Conservation (phyloP, 2,113 vertebrate species). For the Otocyon megalotis region DNA sequence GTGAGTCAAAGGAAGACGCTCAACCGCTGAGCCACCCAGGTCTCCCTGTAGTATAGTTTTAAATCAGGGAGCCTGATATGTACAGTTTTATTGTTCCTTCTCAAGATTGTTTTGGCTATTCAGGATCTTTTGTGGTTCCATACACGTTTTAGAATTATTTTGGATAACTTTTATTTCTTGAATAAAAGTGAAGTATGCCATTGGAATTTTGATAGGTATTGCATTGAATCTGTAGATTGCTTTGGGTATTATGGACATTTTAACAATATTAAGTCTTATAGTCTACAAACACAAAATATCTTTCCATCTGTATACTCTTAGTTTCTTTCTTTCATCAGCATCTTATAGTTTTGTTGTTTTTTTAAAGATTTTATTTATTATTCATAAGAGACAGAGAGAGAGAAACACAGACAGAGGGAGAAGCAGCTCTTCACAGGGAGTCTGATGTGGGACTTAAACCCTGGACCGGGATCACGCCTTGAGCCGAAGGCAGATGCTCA, state of each 20-base stretch:
- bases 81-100: background rate
- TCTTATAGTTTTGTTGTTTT: background rate
- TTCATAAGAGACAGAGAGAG: too few relatives aligned
- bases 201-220: background rate
- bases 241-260: background rate
- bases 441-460: too few relatives aligned
- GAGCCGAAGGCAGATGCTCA: too few relatives aligned
- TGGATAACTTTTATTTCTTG: background rate
- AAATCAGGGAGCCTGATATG: background rate
- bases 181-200: background rate
- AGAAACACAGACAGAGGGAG: too few relatives aligned
- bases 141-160: background rate
- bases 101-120: background rate
- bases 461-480: too few relatives aligned
- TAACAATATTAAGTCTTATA: background rate
- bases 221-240: background rate
- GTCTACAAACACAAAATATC: background rate
- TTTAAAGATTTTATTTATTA: too few relatives aligned
- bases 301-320: background rate
- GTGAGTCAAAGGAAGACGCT: too few relatives aligned
- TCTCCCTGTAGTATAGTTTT: background rate
- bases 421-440: too few relatives aligned
- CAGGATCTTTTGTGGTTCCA: background rate
- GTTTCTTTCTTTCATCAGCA: background rate
- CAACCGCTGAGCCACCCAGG: too few relatives aligned